A percentile compares a stretch with the other conserved stretches of the same genome.
These are phyloP conservation scores for Abrostola tripartita DNA, from an alignment of 2,888 invertebrate species.

Conservation along the genomic window DNA sequence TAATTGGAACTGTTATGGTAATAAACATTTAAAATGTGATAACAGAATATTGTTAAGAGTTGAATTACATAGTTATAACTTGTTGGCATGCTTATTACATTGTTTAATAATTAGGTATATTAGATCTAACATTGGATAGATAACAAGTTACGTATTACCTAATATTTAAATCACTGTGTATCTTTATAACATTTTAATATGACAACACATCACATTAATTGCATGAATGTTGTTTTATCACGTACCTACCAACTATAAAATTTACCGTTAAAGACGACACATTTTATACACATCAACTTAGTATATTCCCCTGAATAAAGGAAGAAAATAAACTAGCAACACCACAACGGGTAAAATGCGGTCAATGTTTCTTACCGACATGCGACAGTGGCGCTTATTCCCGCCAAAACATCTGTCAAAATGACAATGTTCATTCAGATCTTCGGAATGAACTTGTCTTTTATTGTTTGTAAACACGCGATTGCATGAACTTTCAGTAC, in stretches of 20 bases:
- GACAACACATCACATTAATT: background rate
- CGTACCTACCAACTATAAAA: background rate
- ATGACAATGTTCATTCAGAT: constrained; percentile 2
- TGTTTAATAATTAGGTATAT: too few species aligned
- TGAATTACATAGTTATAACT: too few species aligned
- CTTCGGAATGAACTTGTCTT: background rate
- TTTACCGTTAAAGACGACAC: background rate
- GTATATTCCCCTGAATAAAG: background rate
- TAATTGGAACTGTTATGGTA: background rate
- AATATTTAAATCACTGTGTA: too few species aligned
- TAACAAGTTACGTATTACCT: too few species aligned
- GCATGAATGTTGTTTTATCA: background rate
- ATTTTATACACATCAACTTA: background rate
- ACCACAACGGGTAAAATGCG: constrained; percentile 31
- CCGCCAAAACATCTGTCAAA: constrained; percentile 50
- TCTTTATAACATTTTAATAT: background rate
- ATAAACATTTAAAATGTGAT: too few species aligned
- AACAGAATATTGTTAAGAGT: too few species aligned
- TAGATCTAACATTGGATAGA: too few species aligned
- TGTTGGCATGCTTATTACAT: too few species aligned
- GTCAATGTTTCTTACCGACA: constrained; percentile 42
- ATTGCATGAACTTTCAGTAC: too few species aligned
- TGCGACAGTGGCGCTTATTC: constrained; percentile 36
- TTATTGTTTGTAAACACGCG: too few species aligned
- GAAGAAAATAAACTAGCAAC: constrained; percentile 24